These are phyloP conservation scores for Clunio marinus DNA, from an alignment of 2,888 invertebrate species.

Conservation along the genomic window DNA sequence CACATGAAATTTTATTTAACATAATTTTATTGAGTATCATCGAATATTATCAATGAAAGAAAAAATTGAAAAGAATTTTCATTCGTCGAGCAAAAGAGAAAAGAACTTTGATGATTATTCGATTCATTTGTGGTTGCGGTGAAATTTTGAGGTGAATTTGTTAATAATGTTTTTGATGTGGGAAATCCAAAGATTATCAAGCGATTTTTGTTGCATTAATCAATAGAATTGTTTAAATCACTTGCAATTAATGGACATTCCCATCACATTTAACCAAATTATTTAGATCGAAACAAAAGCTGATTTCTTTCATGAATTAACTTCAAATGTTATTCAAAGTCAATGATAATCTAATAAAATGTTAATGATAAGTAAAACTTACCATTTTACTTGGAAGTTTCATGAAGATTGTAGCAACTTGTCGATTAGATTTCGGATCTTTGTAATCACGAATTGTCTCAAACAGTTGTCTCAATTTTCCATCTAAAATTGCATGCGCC, in stretches of 20 bases:
- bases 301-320: no score
- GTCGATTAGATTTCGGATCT: constrained; percentile 77
- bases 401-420: constrained; percentile 90
- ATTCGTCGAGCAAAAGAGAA: neutral
- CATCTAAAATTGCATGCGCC: constrained; percentile 58
- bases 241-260: no score
- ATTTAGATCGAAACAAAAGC: no score
- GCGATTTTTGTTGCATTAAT: no score
- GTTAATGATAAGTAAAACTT: constrained; percentile 44
- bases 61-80: neutral
- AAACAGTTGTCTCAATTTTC: constrained; percentile 79
- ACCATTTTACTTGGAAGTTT: constrained; percentile 86
- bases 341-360: neutral
- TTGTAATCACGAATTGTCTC: constrained; percentile 86
- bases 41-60: neutral
- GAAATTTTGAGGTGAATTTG: constrained; percentile 12
- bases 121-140: constrained; percentile 10
- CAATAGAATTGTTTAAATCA: no score
- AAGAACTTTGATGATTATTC: neutral
- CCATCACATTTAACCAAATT: no score
- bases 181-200: no score
- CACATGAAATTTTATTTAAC: constrained; percentile 19
- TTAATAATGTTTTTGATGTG: no score
- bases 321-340: neutral
- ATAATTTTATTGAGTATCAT: constrained; percentile 1